phyloP scores from a whole-genome alignment of 1,140 invertebrate species.

The Armadillidium nasatum region DNA sequence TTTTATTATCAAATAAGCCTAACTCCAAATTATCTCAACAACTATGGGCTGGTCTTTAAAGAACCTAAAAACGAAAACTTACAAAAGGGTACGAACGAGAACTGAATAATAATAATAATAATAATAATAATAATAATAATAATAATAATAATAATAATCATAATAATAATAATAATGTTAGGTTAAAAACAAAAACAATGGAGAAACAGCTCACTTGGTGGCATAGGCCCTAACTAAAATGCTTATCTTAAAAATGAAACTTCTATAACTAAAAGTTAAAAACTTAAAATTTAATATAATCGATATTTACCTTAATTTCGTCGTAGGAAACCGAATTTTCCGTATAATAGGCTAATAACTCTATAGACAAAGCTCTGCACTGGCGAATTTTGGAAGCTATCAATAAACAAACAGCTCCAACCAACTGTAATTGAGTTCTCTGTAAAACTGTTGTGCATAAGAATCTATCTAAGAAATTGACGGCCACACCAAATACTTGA shows the following conservation, averaged over 20 bases:
- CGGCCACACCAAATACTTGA: conserved; percentile 81
- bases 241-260: background rate
- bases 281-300: background rate
- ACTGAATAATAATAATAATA: no score
- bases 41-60: no score
- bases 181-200: no score
- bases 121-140: no score
- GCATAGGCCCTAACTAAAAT: no score
- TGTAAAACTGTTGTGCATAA: conserved; percentile 67
- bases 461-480: conserved; percentile 90
- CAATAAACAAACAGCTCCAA: conserved; percentile 83
- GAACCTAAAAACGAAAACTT: no score
- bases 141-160: no score
- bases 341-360: conserved; percentile 81
- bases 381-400: conserved; percentile 86
- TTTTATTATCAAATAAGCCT: no score
- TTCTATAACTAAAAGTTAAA: background rate
- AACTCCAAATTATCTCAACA: no score
- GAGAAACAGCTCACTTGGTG: no score
- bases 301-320: conserved; percentile 72
- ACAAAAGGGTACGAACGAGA: no score
- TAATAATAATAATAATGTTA: no score
- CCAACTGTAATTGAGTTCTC: conserved; percentile 75
- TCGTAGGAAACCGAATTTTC: conserved; percentile 79
- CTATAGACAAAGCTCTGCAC: conserved; percentile 68